phyloP scores from a whole-genome alignment of 2,797 vertebrate genomes.

The Spizella passerina region DNA sequence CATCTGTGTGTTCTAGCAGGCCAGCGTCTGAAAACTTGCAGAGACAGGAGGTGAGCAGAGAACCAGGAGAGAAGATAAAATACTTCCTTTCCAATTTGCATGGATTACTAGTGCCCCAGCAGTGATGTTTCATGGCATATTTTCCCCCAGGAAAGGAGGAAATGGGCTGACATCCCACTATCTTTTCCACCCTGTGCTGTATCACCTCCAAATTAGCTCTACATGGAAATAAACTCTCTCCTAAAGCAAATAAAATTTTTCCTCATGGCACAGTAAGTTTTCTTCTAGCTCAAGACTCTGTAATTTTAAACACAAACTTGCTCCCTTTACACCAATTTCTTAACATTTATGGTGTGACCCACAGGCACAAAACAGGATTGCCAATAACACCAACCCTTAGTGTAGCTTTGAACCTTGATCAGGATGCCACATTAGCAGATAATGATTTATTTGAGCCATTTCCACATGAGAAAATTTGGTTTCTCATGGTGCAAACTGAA shows the following conservation, averaged over 20 bases:
- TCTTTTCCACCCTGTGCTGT: neutral
- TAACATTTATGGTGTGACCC: neutral
- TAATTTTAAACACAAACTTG: neutral
- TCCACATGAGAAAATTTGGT: neutral
- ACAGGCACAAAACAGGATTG: neutral
- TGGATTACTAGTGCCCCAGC: neutral
- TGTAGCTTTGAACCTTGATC: neutral
- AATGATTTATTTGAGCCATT: neutral
- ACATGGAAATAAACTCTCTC: neutral
- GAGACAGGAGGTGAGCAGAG: neutral
- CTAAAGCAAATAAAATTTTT: neutral
- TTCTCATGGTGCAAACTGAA: neutral
- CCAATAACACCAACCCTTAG: neutral
- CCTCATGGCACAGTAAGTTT: neutral
- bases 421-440: neutral
- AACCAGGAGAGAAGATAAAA: neutral
- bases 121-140: fast-evolving
- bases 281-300: neutral
- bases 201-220: neutral
- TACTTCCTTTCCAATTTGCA: neutral
- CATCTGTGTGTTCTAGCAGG: neutral
- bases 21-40: neutral
- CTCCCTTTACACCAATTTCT: neutral
- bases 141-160: neutral
- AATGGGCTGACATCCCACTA: neutral